These are phyloP conservation scores for Volucella inanis DNA, from an alignment of 2,888 invertebrate species.

Conservation along the genomic window DNA sequence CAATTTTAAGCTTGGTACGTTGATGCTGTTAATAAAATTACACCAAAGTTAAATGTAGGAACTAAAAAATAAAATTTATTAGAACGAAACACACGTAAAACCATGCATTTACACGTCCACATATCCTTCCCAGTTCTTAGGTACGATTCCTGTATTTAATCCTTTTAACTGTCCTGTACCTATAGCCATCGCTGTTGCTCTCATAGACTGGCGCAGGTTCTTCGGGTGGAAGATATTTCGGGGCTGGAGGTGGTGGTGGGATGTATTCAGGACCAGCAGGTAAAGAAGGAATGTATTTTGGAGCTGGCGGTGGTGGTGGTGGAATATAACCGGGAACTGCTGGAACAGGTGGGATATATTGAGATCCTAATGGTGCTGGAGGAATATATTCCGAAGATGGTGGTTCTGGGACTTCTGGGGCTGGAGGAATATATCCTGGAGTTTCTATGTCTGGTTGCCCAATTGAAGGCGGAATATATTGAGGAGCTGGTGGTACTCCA, in stretches of 20 bases:
- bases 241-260: slow-evolving; percentile 44
- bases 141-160: slow-evolving; percentile 75
- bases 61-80: slow-evolving; percentile 60
- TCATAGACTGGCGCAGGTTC: slow-evolving; percentile 48
- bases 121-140: slow-evolving; percentile 35
- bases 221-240: slow-evolving; percentile 52
- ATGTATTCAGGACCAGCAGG: slow-evolving; percentile 19
- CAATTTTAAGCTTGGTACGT: too few species aligned
- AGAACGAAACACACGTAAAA: slow-evolving; percentile 58
- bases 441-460: not conserved
- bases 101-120: slow-evolving; percentile 47
- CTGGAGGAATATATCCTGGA: slow-evolving; percentile 26
- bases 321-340: slow-evolving; percentile 17
- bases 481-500: slow-evolving; percentile 41
- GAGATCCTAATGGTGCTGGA: slow-evolving; percentile 12
- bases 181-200: slow-evolving; percentile 73
- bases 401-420: slow-evolving; percentile 14
- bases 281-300: slow-evolving; percentile 17
- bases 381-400: slow-evolving; percentile 34
- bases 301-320: slow-evolving; percentile 5
- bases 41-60: not conserved
- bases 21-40: too few species aligned
- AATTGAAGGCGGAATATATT: slow-evolving; percentile 37
- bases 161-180: slow-evolving; percentile 73
- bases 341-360: slow-evolving; percentile 12